Percentiles rank a stretch among this genome's conserved stretches.
Evolutionary conservation across 2,888 invertebrate genomes (phyloP).

Genomic region (Entomobrya multifasciata): DNA sequence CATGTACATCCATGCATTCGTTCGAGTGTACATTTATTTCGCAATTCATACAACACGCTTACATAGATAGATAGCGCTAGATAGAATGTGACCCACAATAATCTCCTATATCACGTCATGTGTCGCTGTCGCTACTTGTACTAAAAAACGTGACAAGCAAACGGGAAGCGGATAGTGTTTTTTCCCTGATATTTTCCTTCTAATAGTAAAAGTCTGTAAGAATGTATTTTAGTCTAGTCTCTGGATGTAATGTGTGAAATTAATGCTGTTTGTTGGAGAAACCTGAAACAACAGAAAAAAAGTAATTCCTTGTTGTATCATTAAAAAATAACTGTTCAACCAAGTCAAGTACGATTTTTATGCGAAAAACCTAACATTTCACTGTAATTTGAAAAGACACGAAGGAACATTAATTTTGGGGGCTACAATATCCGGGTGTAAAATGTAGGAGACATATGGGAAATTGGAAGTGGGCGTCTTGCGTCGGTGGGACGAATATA

Average conservation of each 20-base stretch:
- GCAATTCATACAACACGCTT: too few relatives aligned
- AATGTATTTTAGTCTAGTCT: too few relatives aligned
- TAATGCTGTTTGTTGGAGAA: background rate
- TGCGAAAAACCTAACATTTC: background rate
- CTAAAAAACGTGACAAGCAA: constrained; percentile 57
- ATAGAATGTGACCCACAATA: constrained; percentile 45
- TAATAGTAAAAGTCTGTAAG: too few relatives aligned
- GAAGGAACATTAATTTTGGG: too few relatives aligned
- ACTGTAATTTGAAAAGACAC: background rate
- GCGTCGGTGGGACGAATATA: too few relatives aligned
- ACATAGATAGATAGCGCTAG: too few relatives aligned
- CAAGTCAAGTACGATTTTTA: background rate
- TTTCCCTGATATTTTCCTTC: too few relatives aligned
- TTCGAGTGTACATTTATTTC: constrained; percentile 12
- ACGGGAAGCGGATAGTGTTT: background rate
- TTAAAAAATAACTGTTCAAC: background rate
- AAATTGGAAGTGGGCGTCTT: too few relatives aligned
- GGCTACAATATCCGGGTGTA: too few relatives aligned
- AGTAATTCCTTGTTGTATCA: background rate
- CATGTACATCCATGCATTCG: too few relatives aligned
- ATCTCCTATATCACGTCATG: constrained; percentile 56
- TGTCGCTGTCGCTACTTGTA: constrained; percentile 25
- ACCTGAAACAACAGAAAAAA: background rate
- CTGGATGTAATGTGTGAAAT: too few relatives aligned
- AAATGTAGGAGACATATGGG: too few relatives aligned